phyloP scores from a whole-genome alignment of 2,113 vertebrate genomes.

The Pelmatolapia mariae region DNA sequence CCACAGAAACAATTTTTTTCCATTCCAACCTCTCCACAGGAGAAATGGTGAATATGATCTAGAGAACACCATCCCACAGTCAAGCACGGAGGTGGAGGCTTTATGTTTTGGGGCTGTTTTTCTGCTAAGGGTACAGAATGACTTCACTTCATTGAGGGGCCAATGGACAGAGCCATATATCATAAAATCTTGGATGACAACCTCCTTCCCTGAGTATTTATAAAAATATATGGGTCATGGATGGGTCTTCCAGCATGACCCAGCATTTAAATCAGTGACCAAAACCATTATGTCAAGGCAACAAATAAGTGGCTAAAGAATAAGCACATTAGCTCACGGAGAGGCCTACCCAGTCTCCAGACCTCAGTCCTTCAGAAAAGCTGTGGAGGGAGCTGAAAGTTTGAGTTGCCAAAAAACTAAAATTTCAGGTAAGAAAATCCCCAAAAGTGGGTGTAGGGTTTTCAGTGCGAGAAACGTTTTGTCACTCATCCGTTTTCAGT shows the following conservation, averaged over 20 bases:
- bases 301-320: background rate
- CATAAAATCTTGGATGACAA: background rate
- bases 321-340: background rate
- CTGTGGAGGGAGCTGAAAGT: background rate
- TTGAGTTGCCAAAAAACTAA: background rate
- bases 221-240: background rate
- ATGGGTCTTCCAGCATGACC: background rate
- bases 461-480: background rate
- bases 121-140: background rate
- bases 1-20: background rate
- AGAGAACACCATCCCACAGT: background rate
- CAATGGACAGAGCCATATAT: background rate
- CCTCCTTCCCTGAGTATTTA: background rate
- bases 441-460: fast-evolving
- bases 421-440: background rate
- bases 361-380: background rate
- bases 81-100: background rate
- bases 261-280: background rate
- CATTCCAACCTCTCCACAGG: background rate
- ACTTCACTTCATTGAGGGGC: background rate
- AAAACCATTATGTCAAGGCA: background rate
- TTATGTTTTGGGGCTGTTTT: background rate
- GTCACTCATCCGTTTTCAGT: background rate
- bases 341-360: background rate
- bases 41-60: background rate